A percentile compares a stretch with the other conserved stretches of the same genome.
Evolutionary conservation across 2,113 vertebrate species (phyloP).

Genomic region (Hydropotes inermis): DNA sequence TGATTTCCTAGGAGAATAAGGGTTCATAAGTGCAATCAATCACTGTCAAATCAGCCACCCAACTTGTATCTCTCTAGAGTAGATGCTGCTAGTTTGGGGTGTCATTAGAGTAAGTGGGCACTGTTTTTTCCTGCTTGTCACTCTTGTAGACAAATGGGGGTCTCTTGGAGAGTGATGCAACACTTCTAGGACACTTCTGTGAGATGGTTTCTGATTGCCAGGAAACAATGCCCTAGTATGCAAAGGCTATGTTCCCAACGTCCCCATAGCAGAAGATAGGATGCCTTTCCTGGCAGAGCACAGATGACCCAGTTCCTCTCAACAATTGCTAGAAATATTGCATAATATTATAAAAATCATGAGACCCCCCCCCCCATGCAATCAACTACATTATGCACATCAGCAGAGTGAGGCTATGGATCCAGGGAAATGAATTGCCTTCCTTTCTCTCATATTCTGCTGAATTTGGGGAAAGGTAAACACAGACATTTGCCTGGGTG

Average conservation of each 20-base stretch:
- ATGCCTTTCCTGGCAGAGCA: neutral
- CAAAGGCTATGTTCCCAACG: neutral
- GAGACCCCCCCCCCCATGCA: neutral
- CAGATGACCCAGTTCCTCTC: neutral
- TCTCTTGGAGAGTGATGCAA: neutral
- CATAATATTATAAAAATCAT: neutral
- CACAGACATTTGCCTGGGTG: neutral
- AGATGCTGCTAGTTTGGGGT: neutral
- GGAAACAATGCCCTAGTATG: neutral
- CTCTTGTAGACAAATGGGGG: neutral
- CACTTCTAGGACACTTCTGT: neutral
- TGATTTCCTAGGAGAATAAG: conserved; percentile 11
- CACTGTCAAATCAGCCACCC: conserved; percentile 44
- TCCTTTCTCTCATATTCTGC: neutral
- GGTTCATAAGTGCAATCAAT: neutral
- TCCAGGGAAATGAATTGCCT: neutral
- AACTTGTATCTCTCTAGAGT: neutral
- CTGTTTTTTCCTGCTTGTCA: neutral
- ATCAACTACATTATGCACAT: neutral
- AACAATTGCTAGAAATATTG: neutral
- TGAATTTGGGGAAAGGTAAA: neutral
- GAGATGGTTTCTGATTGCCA: neutral
- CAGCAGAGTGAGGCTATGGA: neutral
- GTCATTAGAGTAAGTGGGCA: conserved; percentile 2
- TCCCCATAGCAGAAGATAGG: neutral